A percentile compares a stretch with the other conserved stretches of the same genome.
Conservation (phyloP, 2,113 vertebrate species). For the Poeciliopsis occidentalis region DNA sequence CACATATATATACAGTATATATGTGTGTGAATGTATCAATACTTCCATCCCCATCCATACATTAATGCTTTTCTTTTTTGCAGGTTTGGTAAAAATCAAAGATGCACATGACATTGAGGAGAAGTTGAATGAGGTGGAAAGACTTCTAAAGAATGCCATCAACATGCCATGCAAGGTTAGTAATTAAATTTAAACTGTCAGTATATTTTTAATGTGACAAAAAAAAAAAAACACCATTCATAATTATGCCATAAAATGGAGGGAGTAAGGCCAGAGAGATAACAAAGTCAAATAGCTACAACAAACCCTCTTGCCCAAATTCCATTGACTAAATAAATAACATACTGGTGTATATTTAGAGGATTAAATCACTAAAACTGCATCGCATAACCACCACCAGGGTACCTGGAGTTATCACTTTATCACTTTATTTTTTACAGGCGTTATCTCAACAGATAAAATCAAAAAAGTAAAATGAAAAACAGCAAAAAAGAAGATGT, state of each 20-base stretch:
- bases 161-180: constrained; percentile 94
- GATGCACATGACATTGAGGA: constrained; percentile 93
- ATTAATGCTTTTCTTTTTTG: constrained; percentile 25
- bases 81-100: constrained; percentile 93
- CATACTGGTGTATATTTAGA: too few species aligned
- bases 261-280: not conserved
- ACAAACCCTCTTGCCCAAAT: not conserved
- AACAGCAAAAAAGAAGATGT: too few species aligned
- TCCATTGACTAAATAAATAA: not conserved
- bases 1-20: too few species aligned
- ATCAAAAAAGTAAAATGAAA: too few species aligned
- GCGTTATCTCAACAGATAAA: too few species aligned
- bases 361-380: not conserved
- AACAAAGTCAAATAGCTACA: not conserved
- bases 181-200: not conserved
- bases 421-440: too few species aligned
- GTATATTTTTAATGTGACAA: not conserved
- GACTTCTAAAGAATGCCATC: constrained; percentile 90
- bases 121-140: constrained; percentile 94
- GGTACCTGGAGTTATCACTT: too few species aligned
- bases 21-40: too few species aligned
- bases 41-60: not conserved
- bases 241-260: not conserved
- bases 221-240: not conserved
- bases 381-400: too few species aligned